phyloP scores from a whole-genome alignment of 2,113 vertebrate species.

The Cololabis saira region DNA sequence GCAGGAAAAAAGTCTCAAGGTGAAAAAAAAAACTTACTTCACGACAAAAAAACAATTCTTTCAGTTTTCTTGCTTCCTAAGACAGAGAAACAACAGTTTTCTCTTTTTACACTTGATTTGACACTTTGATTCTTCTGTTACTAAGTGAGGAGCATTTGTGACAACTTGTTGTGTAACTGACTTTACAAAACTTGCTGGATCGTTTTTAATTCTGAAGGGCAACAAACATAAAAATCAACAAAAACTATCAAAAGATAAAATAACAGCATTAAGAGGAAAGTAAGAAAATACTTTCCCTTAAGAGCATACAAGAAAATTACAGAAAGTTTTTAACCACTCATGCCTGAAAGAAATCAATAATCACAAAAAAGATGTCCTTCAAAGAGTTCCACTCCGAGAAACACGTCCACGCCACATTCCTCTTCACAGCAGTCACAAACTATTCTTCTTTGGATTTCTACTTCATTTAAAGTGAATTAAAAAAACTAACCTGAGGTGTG shows the following conservation, averaged over 20 bases:
- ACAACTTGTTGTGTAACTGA: background rate
- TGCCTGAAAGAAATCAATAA: background rate
- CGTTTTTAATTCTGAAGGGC: too few relatives aligned
- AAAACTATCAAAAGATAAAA: background rate
- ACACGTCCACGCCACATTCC: too few relatives aligned
- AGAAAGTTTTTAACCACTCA: background rate
- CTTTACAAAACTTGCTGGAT: background rate
- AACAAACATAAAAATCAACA: too few relatives aligned
- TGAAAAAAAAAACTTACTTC: background rate
- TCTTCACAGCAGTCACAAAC: too few relatives aligned
- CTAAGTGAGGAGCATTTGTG: too few relatives aligned
- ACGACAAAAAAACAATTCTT: background rate
- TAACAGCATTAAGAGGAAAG: background rate
- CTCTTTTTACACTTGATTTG: background rate
- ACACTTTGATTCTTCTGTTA: too few relatives aligned
- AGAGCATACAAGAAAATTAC: background rate
- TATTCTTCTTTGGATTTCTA: too few relatives aligned
- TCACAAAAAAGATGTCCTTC: background rate
- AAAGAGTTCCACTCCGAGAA: background rate
- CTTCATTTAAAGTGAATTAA: too few relatives aligned
- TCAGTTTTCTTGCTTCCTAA: background rate
- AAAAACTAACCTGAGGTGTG: too few relatives aligned
- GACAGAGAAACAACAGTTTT: background rate
- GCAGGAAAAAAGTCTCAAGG: background rate
- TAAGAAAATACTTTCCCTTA: background rate